phyloP scores from a whole-genome alignment of 2,113 vertebrate species.

The Carassius carassius region DNA sequence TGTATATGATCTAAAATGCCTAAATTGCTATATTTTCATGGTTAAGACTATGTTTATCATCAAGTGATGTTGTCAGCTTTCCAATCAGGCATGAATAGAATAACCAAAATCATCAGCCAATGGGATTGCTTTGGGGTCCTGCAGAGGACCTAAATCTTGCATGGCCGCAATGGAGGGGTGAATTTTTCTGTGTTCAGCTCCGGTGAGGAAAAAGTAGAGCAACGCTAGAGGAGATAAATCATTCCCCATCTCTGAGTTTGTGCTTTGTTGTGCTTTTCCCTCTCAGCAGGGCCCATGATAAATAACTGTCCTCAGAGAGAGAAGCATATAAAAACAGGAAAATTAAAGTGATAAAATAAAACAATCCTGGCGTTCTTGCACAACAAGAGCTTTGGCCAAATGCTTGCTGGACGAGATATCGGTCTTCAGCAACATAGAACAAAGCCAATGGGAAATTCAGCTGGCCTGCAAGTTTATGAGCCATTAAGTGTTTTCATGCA shows the following conservation, averaged over 20 bases:
- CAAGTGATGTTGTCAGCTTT: neutral
- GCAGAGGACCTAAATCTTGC: neutral
- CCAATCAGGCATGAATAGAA: neutral
- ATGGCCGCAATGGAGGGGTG: conserved; percentile 21
- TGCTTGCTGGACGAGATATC: conserved; percentile 48
- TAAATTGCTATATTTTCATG: neutral
- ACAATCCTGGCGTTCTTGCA: conserved; percentile 49
- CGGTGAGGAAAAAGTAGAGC: conserved; percentile 59
- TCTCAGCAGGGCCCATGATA: conserved; percentile 56
- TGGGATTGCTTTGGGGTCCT: conserved; percentile 8
- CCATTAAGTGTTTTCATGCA: conserved; percentile 57
- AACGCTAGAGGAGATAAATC: conserved; percentile 59
- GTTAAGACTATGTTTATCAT: neutral
- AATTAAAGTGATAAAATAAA: conserved; percentile 63
- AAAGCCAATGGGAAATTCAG: conserved; percentile 44
- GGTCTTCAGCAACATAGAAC: conserved; percentile 36
- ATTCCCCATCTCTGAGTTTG: conserved; percentile 54
- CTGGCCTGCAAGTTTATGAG: conserved; percentile 55
- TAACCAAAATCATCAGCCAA: neutral
- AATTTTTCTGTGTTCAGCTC: conserved; percentile 51
- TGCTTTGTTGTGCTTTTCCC: conserved; percentile 61
- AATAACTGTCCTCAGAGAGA: conserved; percentile 60
- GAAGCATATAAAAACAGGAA: conserved; percentile 63
- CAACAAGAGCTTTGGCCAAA: conserved; percentile 36
- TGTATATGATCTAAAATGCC: neutral